phyloP scores from a whole-genome alignment of 2,797 vertebrate species.

The Microctenopoma lineatum region DNA sequence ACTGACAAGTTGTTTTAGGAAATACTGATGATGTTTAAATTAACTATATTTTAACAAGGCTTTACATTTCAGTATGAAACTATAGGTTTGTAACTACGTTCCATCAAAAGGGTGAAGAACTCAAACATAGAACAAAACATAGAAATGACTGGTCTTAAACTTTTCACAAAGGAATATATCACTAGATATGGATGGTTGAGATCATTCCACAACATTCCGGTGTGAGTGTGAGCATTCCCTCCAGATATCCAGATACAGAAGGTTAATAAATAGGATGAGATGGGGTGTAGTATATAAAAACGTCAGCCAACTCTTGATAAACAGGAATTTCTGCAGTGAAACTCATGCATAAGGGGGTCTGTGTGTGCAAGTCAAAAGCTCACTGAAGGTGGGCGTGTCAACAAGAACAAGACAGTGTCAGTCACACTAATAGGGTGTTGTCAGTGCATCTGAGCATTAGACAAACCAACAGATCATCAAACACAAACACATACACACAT shows the following conservation, averaged over 20 bases:
- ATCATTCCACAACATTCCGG: neutral
- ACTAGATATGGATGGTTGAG: too few relatives aligned
- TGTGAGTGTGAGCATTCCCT: neutral
- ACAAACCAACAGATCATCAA: constrained; percentile 1
- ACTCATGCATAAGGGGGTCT: constrained; percentile 17
- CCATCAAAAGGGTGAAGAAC: too few relatives aligned
- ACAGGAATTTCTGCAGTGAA: constrained; percentile 17
- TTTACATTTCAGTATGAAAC: too few relatives aligned
- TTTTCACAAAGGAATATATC: too few relatives aligned
- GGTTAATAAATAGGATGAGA: neutral
- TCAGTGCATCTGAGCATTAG: constrained; percentile 42
- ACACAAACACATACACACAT: constrained; percentile 13
- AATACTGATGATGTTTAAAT: too few relatives aligned
- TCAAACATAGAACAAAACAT: too few relatives aligned
- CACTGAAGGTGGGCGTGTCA: constrained; percentile 46
- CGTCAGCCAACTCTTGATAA: constrained; percentile 23
- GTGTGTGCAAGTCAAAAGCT: constrained; percentile 34
- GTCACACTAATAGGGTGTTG: constrained; percentile 59
- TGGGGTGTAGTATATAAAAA: neutral
- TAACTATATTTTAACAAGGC: too few relatives aligned
- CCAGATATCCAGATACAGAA: neutral
- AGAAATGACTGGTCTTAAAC: too few relatives aligned
- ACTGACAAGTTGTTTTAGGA: too few relatives aligned
- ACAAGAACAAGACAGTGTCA: constrained; percentile 40
- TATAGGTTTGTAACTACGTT: too few relatives aligned